Evolutionary conservation across 2,888 invertebrate species (phyloP).

Genomic region (Ischnura elegans): DNA sequence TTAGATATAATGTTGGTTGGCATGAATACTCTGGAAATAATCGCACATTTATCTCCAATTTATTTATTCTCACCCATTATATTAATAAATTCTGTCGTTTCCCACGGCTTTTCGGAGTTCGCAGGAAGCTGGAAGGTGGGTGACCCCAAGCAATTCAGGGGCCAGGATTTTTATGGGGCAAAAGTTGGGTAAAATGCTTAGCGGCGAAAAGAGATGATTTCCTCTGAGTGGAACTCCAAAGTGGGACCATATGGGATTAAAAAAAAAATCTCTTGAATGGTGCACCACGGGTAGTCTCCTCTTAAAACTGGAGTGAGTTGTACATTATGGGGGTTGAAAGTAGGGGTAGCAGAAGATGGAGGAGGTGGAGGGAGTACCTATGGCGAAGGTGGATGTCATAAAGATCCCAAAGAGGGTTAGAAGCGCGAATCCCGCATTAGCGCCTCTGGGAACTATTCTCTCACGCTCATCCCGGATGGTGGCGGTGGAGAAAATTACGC

Average conservation of each 20-base stretch:
- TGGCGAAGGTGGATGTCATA: too few relatives aligned
- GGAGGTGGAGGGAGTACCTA: not conserved
- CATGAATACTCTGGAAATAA: too few relatives aligned
- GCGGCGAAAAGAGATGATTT: not conserved
- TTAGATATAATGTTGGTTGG: too few relatives aligned
- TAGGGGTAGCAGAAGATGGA: too few relatives aligned
- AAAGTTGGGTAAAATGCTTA: not conserved
- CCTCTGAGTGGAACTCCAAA: not conserved
- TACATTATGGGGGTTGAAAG: not conserved
- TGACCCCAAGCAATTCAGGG: too few relatives aligned
- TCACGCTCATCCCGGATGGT: not conserved
- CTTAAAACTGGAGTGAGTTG: not conserved
- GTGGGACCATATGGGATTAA: not conserved
- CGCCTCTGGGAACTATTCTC: not conserved
- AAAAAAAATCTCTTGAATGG: not conserved
- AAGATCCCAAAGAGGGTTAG: conserved; percentile 10
- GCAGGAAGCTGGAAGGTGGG: too few relatives aligned
- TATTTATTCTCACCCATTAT: too few relatives aligned
- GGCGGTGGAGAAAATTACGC: not conserved
- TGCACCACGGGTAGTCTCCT: not conserved
- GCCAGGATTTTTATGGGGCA: too few relatives aligned
- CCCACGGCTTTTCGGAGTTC: too few relatives aligned
- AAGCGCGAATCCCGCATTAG: conserved; percentile 4
- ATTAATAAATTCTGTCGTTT: too few relatives aligned
- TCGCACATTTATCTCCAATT: too few relatives aligned